Conservation (phyloP, 2,113 vertebrate genomes). For the Scophthalmus maximus region DNA sequence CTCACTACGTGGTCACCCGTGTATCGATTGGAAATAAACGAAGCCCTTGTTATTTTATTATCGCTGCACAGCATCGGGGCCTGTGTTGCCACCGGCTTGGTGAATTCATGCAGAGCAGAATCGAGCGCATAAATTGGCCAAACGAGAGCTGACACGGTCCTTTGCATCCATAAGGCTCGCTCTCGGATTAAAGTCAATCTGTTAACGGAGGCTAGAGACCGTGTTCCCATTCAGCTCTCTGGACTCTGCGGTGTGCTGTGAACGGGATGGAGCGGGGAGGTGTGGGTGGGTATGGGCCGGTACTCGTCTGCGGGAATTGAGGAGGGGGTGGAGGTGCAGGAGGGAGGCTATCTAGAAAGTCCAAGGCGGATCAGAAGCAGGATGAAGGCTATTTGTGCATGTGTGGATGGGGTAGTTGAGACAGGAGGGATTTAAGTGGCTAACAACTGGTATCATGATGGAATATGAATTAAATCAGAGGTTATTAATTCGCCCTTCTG, state of each 20-base stretch:
- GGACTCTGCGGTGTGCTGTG: slow-evolving; percentile 8
- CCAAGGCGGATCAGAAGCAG: slow-evolving; percentile 8
- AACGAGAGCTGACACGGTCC: slow-evolving; percentile 64
- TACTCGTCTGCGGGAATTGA: slow-evolving; percentile 40
- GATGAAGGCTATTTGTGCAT: not conserved
- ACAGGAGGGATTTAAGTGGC: slow-evolving; percentile 29
- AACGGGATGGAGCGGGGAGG: slow-evolving; percentile 43
- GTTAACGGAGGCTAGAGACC: slow-evolving; percentile 45
- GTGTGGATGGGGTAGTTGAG: slow-evolving; percentile 9
- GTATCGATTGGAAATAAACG: not conserved
- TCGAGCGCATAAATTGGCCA: slow-evolving; percentile 72
- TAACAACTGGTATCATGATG: slow-evolving; percentile 24
- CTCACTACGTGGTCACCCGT: not conserved
- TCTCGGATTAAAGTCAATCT: slow-evolving; percentile 73
- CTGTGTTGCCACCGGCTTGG: slow-evolving; percentile 18
- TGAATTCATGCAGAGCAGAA: slow-evolving; percentile 57
- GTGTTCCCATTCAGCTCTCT: slow-evolving; percentile 7
- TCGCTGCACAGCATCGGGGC: slow-evolving; percentile 52
- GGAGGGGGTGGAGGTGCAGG: slow-evolving; percentile 29
- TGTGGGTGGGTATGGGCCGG: slow-evolving; percentile 53
- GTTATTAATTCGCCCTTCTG: slow-evolving; percentile 7
- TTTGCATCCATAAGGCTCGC: slow-evolving; percentile 57
- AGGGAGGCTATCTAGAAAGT: slow-evolving; percentile 16
- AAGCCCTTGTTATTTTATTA: slow-evolving; percentile 14
- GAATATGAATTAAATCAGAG: slow-evolving; percentile 28